phyloP scores from a whole-genome alignment of 2,113 vertebrate genomes.

The Danionella cerebrum region DNA sequence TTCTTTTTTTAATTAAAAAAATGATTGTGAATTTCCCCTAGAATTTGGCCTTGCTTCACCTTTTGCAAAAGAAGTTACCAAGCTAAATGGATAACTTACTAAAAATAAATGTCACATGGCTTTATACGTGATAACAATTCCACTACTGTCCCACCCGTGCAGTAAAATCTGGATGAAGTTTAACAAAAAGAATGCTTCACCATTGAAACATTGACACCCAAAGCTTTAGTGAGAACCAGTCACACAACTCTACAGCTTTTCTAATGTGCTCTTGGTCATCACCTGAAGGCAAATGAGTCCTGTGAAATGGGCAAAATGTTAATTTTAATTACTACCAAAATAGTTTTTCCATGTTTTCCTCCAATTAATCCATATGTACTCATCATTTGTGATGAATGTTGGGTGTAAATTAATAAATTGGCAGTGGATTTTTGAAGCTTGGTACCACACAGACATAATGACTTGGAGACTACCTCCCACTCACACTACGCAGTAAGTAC shows the following conservation, averaged over 20 bases:
- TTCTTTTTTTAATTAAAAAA: too few relatives aligned
- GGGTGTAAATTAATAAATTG: slow-evolving; percentile 33
- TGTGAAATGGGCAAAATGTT: not conserved
- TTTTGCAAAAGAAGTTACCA: too few relatives aligned
- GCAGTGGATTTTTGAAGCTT: not conserved
- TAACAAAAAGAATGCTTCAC: not conserved
- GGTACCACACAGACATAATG: not conserved
- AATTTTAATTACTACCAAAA: not conserved
- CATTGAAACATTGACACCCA: not conserved
- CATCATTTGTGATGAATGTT: not conserved
- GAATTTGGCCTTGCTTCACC: too few relatives aligned
- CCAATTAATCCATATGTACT: not conserved
- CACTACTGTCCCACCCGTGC: too few relatives aligned
- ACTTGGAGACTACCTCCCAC: slow-evolving; percentile 40
- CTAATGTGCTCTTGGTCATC: not conserved
- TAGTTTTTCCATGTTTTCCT: not conserved
- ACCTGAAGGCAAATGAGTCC: not conserved
- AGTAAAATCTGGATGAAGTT: not conserved
- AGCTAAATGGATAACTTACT: too few relatives aligned
- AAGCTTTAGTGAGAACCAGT: not conserved
- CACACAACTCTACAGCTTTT: slow-evolving; percentile 50
- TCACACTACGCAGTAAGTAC: slow-evolving; percentile 15
- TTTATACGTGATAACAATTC: too few relatives aligned
- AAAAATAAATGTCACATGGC: too few relatives aligned
- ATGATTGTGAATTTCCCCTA: too few relatives aligned